These are phyloP conservation scores for Sarcophaga caerulescens DNA, from an alignment of 2,888 invertebrate genomes.

Conservation along the genomic window DNA sequence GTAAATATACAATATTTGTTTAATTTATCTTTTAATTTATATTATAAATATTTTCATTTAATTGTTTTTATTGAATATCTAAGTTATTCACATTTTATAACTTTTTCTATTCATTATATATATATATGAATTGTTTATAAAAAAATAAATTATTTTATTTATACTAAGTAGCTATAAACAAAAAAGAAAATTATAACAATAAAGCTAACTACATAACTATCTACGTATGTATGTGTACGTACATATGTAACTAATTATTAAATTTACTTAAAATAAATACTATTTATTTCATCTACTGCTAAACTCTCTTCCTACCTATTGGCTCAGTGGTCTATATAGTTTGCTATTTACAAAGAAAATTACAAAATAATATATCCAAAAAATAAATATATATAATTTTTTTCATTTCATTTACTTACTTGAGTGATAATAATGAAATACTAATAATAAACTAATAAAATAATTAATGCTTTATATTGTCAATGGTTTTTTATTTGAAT, in stretches of 20 bases:
- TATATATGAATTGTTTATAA: not conserved
- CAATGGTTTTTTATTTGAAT: constrained; percentile 24
- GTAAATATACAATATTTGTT: constrained; percentile 10
- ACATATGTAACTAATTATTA: not conserved
- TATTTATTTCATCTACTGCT: constrained; percentile 63
- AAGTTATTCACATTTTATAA: too few relatives aligned
- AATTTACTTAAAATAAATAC: constrained; percentile 19
- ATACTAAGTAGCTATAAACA: not conserved
- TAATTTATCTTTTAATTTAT: constrained; percentile 17
- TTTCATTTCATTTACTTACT: not conserved
- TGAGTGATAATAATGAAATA: not conserved
- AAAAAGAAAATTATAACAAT: constrained; percentile 38
- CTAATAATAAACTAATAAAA: not conserved
- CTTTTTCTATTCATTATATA: not conserved
- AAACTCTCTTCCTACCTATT: constrained; percentile 65
- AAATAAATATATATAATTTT: not conserved
- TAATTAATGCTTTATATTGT: constrained; percentile 23
- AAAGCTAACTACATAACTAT: constrained; percentile 46
- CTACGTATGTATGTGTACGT: not conserved
- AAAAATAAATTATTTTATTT: constrained; percentile 41
- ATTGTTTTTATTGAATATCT: not conserved
- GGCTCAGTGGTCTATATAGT: constrained; percentile 65
- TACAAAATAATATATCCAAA: constrained; percentile 18
- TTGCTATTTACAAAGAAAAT: constrained; percentile 52
- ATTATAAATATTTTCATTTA: not conserved